These are phyloP conservation scores for Melolontha melolontha DNA, from an alignment of 2,888 invertebrate species.

Conservation along the genomic window DNA sequence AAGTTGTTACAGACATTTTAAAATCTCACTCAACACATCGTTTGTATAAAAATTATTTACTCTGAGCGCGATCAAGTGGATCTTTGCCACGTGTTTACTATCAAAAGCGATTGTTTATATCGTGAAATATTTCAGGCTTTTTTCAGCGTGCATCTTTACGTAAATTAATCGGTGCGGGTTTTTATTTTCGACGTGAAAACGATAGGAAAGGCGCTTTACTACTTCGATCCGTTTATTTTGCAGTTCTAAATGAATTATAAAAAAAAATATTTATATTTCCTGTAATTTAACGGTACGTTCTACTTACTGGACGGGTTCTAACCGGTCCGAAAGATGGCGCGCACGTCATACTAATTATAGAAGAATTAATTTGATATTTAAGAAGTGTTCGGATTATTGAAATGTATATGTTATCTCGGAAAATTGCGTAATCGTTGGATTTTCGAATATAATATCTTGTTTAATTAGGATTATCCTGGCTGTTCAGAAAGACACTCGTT, in stretches of 20 bases:
- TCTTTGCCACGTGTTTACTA: constrained; percentile 35
- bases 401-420: constrained; percentile 26
- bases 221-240: constrained; percentile 17
- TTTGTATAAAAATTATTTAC: constrained; percentile 37
- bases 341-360: not conserved
- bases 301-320: too few species aligned
- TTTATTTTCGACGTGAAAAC: constrained; percentile 9
- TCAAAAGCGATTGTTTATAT: constrained; percentile 29
- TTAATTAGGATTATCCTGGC: constrained; percentile 3
- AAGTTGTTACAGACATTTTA: constrained; percentile 21
- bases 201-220: not conserved
- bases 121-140: constrained; percentile 31
- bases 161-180: constrained; percentile 16
- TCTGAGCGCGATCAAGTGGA: constrained; percentile 16
- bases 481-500: constrained; percentile 13
- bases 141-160: constrained; percentile 28
- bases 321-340: too few species aligned
- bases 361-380: constrained; percentile 24
- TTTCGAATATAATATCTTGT: constrained; percentile 12
- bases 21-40: constrained; percentile 9
- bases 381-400: constrained; percentile 1
- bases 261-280: constrained; percentile 28
- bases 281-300: constrained; percentile 1
- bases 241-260: constrained; percentile 26
- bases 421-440: constrained; percentile 20